Percentiles rank a stretch among this genome's conserved stretches.
phyloP scores from a whole-genome alignment of 37 sponge, comb jelly and placozoan species.

The Geodia barretti region DNA sequence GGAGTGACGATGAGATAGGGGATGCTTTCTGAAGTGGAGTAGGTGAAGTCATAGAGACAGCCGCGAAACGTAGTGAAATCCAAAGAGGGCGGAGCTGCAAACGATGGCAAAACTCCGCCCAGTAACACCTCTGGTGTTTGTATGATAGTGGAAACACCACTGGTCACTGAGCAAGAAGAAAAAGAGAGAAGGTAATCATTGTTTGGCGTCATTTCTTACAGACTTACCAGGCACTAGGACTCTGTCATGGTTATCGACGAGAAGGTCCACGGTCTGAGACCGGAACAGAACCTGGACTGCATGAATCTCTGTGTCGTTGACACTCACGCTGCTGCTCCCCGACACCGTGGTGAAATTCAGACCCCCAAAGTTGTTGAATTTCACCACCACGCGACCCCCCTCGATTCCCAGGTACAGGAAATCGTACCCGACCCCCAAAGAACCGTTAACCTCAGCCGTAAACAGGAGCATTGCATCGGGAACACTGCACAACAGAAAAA shows the following conservation, averaged over 20 bases:
- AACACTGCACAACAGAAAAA: conserved; percentile 1
- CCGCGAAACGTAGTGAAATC: conserved; percentile 29
- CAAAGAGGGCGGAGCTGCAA: not conserved
- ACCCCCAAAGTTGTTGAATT: conserved; percentile 19
- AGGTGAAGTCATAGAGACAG: conserved; percentile 38
- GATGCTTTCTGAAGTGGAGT: not conserved
- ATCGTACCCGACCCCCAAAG: not conserved
- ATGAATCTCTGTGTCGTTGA: conserved; percentile 49
- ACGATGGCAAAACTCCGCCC: conserved; percentile 28
- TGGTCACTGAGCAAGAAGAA: no score
- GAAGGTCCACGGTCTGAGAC: not conserved
- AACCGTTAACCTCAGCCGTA: not conserved
- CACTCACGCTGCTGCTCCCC: not conserved
- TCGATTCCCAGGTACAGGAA: conserved; percentile 8
- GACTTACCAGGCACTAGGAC: not conserved
- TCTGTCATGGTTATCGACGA: conserved; percentile 16
- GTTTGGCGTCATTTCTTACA: not conserved
- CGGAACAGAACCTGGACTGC: conserved; percentile 5
- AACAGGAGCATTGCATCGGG: conserved; percentile 32
- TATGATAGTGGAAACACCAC: not conserved
- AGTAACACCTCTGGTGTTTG: conserved; percentile 32
- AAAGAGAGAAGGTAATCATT: not conserved
- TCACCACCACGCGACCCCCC: conserved; percentile 11
- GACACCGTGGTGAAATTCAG: not conserved
- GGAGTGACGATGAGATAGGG: conserved; percentile 13